Percentiles rank a stretch among this genome's conserved stretches.
These are phyloP conservation scores for Drosophila sp. DNA, from an alignment of 1,140 invertebrate species.

Conservation along the genomic window DNA sequence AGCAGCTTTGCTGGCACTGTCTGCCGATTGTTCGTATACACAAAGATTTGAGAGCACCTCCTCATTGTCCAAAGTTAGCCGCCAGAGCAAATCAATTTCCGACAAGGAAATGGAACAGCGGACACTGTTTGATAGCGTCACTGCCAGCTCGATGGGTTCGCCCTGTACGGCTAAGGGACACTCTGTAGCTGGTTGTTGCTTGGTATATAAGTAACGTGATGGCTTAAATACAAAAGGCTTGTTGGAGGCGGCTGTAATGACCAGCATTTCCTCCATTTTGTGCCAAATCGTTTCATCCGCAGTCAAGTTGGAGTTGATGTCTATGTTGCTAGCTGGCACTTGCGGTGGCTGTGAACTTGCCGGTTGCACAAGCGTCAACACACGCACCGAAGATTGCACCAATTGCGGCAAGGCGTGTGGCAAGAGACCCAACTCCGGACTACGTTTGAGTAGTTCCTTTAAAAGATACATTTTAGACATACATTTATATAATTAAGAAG, in stretches of 20 bases:
- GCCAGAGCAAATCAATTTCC: constrained; percentile 91
- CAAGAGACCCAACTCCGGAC: constrained; percentile 73
- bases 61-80: constrained; percentile 86
- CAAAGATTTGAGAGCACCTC: constrained; percentile 82
- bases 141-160: constrained; percentile 92
- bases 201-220: constrained; percentile 89
- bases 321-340: constrained; percentile 89
- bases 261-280: constrained; percentile 91
- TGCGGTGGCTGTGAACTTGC: constrained; percentile 85
- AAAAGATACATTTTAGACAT: not conserved
- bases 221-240: constrained; percentile 92
- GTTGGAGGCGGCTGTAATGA: constrained; percentile 89
- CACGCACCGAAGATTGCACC: constrained; percentile 75
- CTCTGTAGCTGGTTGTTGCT: constrained; percentile 87
- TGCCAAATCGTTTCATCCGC: constrained; percentile 87
- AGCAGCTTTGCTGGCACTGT: constrained; percentile 66
- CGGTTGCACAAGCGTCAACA: constrained; percentile 79
- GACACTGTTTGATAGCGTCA: constrained; percentile 89
- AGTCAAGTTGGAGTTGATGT: constrained; percentile 85
- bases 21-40: constrained; percentile 75
- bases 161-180: constrained; percentile 89
- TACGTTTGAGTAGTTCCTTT: constrained; percentile 73
- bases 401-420: constrained; percentile 77
- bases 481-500: not conserved
- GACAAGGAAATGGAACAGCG: constrained; percentile 60